Conservation (phyloP, 2,888 invertebrate genomes). For the Melinaea menophilus region DNA sequence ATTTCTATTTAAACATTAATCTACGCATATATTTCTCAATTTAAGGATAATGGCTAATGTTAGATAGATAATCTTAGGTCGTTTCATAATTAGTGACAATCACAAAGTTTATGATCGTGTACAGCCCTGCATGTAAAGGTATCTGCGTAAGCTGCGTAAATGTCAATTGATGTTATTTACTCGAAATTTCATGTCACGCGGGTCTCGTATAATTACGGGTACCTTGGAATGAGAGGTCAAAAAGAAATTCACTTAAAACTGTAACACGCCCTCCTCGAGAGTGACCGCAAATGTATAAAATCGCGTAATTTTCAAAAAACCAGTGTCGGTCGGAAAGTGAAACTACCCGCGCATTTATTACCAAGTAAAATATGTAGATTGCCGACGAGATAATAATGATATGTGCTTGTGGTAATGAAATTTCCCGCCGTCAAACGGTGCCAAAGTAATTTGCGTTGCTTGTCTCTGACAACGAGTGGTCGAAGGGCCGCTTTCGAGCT, state of each 20-base stretch:
- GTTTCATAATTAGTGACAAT: constrained; percentile 9
- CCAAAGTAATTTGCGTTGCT: constrained; percentile 78
- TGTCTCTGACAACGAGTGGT: constrained; percentile 72
- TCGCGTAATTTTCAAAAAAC: constrained; percentile 75
- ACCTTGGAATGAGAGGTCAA: constrained; percentile 76
- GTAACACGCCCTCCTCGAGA: constrained; percentile 73
- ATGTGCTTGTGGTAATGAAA: constrained; percentile 79
- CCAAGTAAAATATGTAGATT: constrained; percentile 78
- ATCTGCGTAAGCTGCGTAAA: constrained; percentile 46
- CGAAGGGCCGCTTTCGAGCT: constrained; percentile 77
- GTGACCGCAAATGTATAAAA: constrained; percentile 65
- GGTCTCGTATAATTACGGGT: constrained; percentile 61
- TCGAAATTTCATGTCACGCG: constrained; percentile 65
- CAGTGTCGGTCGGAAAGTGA: constrained; percentile 71
- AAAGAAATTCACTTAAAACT: constrained; percentile 78
- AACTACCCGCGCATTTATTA: constrained; percentile 76
- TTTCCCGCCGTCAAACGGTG: constrained; percentile 78
- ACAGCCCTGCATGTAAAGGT: constrained; percentile 26
- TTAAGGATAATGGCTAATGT: background rate
- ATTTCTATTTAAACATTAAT: background rate
- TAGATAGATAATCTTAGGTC: background rate
- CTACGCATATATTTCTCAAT: background rate
- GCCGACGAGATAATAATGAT: constrained; percentile 76
- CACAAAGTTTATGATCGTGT: constrained; percentile 12
- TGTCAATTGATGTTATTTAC: constrained; percentile 67